Conservation (phyloP, 2,113 vertebrate genomes). For the Camelus dromedarius region DNA sequence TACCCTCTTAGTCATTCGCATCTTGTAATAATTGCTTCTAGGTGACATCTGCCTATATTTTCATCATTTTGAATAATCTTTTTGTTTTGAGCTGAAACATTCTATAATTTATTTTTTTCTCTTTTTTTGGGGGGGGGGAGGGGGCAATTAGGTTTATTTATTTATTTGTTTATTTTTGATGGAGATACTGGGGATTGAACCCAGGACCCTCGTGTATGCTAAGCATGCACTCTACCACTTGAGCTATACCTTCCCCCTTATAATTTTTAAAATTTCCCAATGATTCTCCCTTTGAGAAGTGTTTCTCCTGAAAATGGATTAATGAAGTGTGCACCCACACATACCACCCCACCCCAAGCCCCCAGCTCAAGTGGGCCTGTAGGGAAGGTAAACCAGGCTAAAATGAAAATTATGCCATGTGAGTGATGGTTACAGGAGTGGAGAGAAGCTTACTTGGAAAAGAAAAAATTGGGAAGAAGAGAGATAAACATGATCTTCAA, state of each 20-base stretch:
- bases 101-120: neutral
- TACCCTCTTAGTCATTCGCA: constrained; percentile 48
- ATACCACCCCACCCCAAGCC: neutral
- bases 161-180: too few relatives aligned
- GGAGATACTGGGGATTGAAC: too few relatives aligned
- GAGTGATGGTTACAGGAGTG: neutral
- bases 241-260: too few relatives aligned
- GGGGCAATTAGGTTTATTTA: too few relatives aligned
- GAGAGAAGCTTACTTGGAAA: neutral
- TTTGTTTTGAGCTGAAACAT: constrained; percentile 37
- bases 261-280: neutral
- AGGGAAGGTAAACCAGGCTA: neutral
- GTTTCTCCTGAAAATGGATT: neutral
- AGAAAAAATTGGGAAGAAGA: neutral
- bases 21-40: constrained; percentile 32
- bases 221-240: too few relatives aligned
- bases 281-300: constrained; percentile 27
- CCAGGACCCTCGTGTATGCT: too few relatives aligned
- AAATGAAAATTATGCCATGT: neutral
- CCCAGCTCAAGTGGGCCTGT: accelerated
- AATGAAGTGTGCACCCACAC: neutral
- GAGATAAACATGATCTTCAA: neutral
- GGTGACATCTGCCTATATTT: constrained; percentile 42
- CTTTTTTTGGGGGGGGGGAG: too few relatives aligned
- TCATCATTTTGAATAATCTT: neutral